phyloP scores from a whole-genome alignment of 2,888 invertebrate species.

The Epinotia bilunana region DNA sequence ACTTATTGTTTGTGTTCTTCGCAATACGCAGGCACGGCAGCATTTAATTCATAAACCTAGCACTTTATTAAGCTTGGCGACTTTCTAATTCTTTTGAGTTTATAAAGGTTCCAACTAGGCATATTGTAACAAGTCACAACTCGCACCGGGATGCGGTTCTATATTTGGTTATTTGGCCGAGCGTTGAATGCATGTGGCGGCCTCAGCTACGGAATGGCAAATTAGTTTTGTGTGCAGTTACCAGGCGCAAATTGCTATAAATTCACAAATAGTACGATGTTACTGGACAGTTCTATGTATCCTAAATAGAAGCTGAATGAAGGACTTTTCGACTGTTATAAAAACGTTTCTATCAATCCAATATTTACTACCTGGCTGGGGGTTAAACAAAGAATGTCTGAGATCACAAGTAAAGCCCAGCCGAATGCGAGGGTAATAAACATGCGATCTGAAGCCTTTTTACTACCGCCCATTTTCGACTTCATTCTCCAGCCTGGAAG shows the following conservation, averaged over 20 bases:
- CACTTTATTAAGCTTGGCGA: neutral
- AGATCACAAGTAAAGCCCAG: too few species aligned
- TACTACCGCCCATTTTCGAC: too few species aligned
- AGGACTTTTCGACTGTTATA: neutral
- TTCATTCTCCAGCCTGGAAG: too few species aligned
- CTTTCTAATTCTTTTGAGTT: neutral
- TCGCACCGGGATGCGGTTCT: neutral
- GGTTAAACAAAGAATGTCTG: too few species aligned
- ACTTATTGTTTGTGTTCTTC: too few species aligned
- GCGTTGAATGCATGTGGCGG: conserved; percentile 18
- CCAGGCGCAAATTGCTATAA: neutral
- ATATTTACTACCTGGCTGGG: too few species aligned
- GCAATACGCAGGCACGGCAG: too few species aligned
- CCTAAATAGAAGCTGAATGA: neutral
- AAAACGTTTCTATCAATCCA: neutral
- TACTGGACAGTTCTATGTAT: neutral
- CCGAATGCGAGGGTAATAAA: too few species aligned
- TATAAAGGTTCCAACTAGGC: neutral
- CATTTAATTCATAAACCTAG: too few species aligned
- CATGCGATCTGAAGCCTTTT: too few species aligned
- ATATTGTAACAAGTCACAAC: neutral
- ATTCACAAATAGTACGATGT: conserved; percentile 4
- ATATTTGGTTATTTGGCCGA: conserved; percentile 10
- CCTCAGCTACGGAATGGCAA: conserved; percentile 24
- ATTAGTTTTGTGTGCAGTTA: conserved; percentile 25